Evolutionary conservation across 2,888 invertebrate species (phyloP), one percentile per base, ranked within the genome.

Genomic region (Polia nebulosa): DNA sequence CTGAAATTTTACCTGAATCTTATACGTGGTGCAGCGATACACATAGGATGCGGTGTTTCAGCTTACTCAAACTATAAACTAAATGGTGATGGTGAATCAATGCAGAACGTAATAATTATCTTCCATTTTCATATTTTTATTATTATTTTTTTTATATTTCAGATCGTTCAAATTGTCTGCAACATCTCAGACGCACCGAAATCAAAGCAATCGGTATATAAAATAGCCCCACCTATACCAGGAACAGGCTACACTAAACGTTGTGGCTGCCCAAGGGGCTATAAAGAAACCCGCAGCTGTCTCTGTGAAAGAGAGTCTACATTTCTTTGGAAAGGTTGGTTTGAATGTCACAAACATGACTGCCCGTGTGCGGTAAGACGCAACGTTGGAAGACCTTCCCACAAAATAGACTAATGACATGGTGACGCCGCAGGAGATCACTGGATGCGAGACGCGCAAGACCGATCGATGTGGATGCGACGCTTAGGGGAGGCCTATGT

Each of bases 11-110:
- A 77, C 20, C 36, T 76, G 0, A 65, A 72, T 8, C 9, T 65
- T 8, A 53, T 76, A 32, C 51, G 56, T 5, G 76, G 77, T 22
- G 59, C 36, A 9, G 49, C 76, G 3, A 77, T 77, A 11, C 76
- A 77, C 5, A 72, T 76, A 4, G 76, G 76, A 15, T 76, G 76
- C 9, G 76, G 76, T 13, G 3, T 77, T 6, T 77, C 76, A 29
- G 78, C 76, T 4, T 76, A 44, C 22, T 41, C 64, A 11, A 71
- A 52, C 25, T 49, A 49, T 15, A 60, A 9, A 34, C 36, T n/a
- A 1, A 3, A 34, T 9, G 20, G 17, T 9, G 22, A 7, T 3
- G 17, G 15, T 9, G 29, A 34, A 11, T 45, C 53, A 13, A 15
- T 77, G 15, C 34, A 61, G 1, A 76, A 76, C n/a, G 76, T 76